Evolutionary conservation across 2,888 invertebrate genomes (phyloP).

Genomic region (Rhingia rostrata): DNA sequence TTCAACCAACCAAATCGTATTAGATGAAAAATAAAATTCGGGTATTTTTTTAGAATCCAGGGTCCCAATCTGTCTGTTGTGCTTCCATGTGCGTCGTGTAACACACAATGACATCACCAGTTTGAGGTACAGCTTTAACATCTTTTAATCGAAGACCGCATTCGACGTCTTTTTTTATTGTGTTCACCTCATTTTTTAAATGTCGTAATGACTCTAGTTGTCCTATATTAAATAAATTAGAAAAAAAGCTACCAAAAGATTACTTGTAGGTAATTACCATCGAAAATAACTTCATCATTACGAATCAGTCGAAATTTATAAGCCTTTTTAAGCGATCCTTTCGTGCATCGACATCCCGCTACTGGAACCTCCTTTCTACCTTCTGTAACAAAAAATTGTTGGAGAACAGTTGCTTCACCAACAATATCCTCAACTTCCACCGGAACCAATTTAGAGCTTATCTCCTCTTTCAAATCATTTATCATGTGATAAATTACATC

Average conservation of each 20-base stretch:
- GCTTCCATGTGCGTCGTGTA: constrained; percentile 87
- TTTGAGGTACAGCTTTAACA: constrained; percentile 85
- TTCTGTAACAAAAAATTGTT: constrained; percentile 91
- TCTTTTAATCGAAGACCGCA: constrained; percentile 93
- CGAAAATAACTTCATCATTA: constrained; percentile 86
- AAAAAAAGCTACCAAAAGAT: constrained; percentile 48
- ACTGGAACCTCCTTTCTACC: constrained; percentile 92
- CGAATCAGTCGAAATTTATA: constrained; percentile 88
- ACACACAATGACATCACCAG: constrained; percentile 91
- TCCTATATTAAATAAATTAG: constrained; percentile 83
- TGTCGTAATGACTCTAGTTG: constrained; percentile 92
- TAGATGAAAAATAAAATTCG: background rate
- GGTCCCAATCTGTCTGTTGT: constrained; percentile 92
- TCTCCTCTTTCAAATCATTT: constrained; percentile 92
- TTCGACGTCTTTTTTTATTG: constrained; percentile 92
- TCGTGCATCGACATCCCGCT: constrained; percentile 93
- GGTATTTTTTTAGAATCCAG: constrained; percentile 87
- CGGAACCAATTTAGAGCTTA: constrained; percentile 88
- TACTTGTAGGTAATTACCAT: constrained; percentile 85
- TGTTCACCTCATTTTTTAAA: constrained; percentile 93
- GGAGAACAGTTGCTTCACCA: constrained; percentile 93
- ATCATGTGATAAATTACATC: constrained; percentile 97
- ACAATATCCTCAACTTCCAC: constrained; percentile 89
- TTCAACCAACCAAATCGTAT: too few relatives aligned
- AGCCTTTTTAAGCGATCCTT: constrained; percentile 89